Evolutionary conservation across 2,797 vertebrate species (phyloP).

Genomic region (Neomorphus geoffroyi): DNA sequence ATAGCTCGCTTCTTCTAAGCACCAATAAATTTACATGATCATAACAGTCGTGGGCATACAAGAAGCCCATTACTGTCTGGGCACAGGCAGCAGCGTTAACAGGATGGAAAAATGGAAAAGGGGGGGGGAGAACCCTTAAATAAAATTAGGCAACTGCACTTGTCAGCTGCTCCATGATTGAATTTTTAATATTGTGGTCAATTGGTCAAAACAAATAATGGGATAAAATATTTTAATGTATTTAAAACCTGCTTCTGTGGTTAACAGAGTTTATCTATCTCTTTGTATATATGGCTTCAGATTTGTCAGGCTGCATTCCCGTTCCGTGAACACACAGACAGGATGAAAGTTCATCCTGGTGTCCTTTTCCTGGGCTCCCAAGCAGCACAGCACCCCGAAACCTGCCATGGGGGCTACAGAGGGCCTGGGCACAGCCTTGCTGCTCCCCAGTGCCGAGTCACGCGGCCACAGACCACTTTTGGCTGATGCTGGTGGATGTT

Average conservation of each 20-base stretch:
- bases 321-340: constrained; percentile 6
- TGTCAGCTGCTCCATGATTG: constrained; percentile 85
- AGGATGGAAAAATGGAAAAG: constrained; percentile 81
- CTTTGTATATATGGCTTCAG: neutral
- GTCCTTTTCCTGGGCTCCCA: neutral
- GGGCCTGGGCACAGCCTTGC: neutral
- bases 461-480: rapidly evolving
- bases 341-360: neutral
- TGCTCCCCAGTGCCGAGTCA: neutral
- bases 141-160: constrained; percentile 84
- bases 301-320: constrained; percentile 38
- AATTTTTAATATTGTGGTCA: constrained; percentile 85
- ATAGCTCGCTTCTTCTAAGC: constrained; percentile 95
- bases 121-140: constrained; percentile 77
- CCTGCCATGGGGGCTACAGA: neutral
- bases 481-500: neutral
- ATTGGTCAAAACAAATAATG: constrained; percentile 87
- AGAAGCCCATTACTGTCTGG: constrained; percentile 91
- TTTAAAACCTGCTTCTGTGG: constrained; percentile 76
- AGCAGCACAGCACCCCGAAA: rapidly evolving
- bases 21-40: constrained; percentile 97
- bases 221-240: constrained; percentile 82
- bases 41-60: constrained; percentile 87
- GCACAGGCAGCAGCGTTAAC: constrained; percentile 81
- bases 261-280: constrained; percentile 69